These are phyloP conservation scores for Zaprionus lineosus DNA, from an alignment of 2,888 invertebrate genomes.

Conservation along the genomic window DNA sequence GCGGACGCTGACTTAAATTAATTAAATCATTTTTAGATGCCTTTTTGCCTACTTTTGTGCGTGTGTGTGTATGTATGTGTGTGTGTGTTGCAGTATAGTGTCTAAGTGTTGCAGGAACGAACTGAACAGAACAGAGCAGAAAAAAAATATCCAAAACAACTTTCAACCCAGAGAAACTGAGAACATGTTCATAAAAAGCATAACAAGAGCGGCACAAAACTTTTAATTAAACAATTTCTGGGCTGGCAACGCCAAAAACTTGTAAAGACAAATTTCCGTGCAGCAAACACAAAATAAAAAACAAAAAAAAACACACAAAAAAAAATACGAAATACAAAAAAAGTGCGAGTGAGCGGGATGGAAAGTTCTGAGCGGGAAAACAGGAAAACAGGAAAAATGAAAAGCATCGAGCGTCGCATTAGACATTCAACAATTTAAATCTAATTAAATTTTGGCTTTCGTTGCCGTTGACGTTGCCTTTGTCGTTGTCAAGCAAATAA, in stretches of 20 bases:
- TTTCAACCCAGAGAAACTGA: conserved; percentile 42
- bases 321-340: conserved; percentile 25
- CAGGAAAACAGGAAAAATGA: neutral
- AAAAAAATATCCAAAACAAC: neutral
- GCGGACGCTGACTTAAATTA: conserved; percentile 32
- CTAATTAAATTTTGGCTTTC: conserved; percentile 77
- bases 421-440: conserved; percentile 78
- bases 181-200: conserved; percentile 45
- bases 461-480: neutral
- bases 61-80: too few relatives aligned
- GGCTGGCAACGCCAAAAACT: conserved; percentile 63
- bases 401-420: conserved; percentile 49
- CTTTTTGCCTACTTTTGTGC: too few relatives aligned
- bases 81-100: conserved; percentile 30
- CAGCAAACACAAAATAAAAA: conserved; percentile 20
- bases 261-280: conserved; percentile 71
- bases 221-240: conserved; percentile 77
- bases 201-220: conserved; percentile 65
- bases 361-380: neutral
- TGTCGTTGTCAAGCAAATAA: conserved; percentile 67
- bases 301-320: conserved; percentile 11
- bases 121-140: neutral
- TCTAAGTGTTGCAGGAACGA: conserved; percentile 2
- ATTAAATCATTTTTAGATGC: conserved; percentile 48
- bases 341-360: neutral